Evolutionary conservation across 2,888 invertebrate species (phyloP).

Genomic region (Yponomeuta malinellus): DNA sequence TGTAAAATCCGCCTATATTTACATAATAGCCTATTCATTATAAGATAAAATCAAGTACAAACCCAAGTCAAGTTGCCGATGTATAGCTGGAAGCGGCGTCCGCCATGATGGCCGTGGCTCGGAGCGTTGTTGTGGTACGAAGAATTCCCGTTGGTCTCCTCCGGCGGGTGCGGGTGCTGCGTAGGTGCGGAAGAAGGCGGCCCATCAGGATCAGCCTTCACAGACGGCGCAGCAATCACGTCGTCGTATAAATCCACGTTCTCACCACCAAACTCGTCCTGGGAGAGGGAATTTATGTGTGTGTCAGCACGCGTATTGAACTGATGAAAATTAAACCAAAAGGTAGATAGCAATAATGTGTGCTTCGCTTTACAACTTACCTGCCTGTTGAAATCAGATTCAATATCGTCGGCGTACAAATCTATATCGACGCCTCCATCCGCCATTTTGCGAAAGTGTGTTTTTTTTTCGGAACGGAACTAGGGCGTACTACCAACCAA

Average conservation of each 20-base stretch:
- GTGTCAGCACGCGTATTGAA: not conserved
- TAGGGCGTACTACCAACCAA: not conserved
- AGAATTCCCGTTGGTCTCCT: conserved; percentile 81
- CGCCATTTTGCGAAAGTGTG: conserved; percentile 80
- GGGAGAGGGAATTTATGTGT: conserved; percentile 30
- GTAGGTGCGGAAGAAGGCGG: conserved; percentile 74
- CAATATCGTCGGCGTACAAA: conserved; percentile 97
- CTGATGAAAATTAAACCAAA: not conserved
- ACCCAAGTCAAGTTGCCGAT: conserved; percentile 99
- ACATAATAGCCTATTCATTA: conserved; percentile 45
- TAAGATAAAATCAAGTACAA: conserved; percentile 70
- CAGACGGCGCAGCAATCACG: conserved; percentile 88
- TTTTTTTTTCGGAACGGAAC: not conserved
- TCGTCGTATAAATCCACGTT: conserved; percentile 97
- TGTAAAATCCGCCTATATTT: conserved; percentile 48
- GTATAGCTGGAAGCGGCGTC: conserved; percentile 92
- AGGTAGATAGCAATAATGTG: not conserved
- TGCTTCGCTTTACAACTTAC: conserved; percentile 40
- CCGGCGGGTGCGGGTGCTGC: conserved; percentile 71
- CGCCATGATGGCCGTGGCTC: conserved; percentile 83
- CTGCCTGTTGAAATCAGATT: conserved; percentile 88
- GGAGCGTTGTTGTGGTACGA: conserved; percentile 84
- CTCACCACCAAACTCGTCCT: conserved; percentile 90
- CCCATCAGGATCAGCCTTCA: conserved; percentile 74
- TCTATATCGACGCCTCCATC: conserved; percentile 96